These are phyloP conservation scores for Campoletis sonorensis DNA, from an alignment of 1,140 invertebrate genomes.

Conservation along the genomic window DNA sequence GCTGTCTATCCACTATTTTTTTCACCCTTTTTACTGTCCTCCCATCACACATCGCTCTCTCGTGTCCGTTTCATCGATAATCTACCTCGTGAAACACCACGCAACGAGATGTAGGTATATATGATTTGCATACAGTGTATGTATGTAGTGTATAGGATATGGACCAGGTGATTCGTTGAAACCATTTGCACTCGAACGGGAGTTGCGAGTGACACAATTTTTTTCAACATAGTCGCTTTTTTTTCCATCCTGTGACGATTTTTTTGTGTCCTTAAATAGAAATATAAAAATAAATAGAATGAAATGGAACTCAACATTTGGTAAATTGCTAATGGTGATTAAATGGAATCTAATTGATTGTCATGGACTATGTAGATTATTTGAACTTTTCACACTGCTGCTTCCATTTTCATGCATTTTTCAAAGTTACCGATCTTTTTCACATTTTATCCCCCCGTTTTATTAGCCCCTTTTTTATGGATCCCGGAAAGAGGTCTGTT, in stretches of 20 bases:
- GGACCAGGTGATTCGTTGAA: conserved; percentile 23
- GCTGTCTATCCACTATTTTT: conserved; percentile 3
- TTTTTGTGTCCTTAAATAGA: not conserved
- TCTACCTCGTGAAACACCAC: conserved; percentile 1
- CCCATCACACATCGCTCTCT: conserved; percentile 13
- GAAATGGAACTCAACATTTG: not conserved
- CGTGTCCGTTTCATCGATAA: conserved; percentile 24
- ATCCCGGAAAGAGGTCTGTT: not conserved
- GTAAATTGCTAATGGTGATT: too few relatives aligned
- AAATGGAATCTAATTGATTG: too few relatives aligned
- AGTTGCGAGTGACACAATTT: not conserved
- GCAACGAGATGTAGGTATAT: not conserved
- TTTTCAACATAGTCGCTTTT: not conserved
- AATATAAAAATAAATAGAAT: not conserved
- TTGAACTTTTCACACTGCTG: too few relatives aligned
- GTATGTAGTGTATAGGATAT: not conserved
- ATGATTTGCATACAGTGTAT: not conserved
- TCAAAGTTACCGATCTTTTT: too few relatives aligned
- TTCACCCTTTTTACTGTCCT: not conserved
- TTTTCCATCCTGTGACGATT: not conserved
- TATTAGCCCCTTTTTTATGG: not conserved
- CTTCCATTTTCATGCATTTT: too few relatives aligned
- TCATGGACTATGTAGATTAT: too few relatives aligned
- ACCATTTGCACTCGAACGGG: not conserved
- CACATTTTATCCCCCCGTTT: not conserved